Conservation (phyloP, 2,113 vertebrate species). For the Himantopus leucocephalus region DNA sequence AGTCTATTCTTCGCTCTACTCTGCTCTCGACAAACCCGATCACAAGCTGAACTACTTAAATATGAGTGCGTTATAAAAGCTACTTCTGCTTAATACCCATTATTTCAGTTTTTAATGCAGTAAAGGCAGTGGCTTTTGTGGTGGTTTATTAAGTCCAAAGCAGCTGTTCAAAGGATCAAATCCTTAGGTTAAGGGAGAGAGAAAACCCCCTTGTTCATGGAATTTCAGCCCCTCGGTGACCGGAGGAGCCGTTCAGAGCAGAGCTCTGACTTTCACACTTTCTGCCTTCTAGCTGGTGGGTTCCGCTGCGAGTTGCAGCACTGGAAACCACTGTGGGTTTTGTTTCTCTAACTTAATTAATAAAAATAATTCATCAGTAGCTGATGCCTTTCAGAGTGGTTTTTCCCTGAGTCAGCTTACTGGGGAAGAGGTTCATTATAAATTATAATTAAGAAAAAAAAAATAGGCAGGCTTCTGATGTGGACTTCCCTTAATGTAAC, state of each 20-base stretch:
- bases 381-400: background rate
- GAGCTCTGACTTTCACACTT: background rate
- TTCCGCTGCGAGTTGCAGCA: background rate
- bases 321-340: background rate
- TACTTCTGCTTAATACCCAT: slow-evolving; percentile 11
- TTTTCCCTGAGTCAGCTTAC: slow-evolving; percentile 27
- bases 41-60: background rate
- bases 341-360: slow-evolving; percentile 43
- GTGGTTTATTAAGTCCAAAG: background rate
- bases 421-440: background rate
- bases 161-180: slow-evolving; percentile 30
- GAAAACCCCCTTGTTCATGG: background rate
- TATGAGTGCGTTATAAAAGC: background rate
- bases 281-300: background rate
- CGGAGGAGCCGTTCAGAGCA: background rate
- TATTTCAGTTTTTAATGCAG: slow-evolving; percentile 32
- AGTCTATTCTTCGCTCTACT: background rate
- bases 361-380: slow-evolving; percentile 38
- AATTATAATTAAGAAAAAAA: background rate
- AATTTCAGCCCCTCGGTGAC: background rate
- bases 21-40: background rate
- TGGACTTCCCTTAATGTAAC: background rate
- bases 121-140: slow-evolving; percentile 16
- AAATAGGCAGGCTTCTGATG: background rate
- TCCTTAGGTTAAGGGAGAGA: background rate